phyloP scores from a whole-genome alignment of 1,140 invertebrate species.

The Macrocentrus cingulum region DNA sequence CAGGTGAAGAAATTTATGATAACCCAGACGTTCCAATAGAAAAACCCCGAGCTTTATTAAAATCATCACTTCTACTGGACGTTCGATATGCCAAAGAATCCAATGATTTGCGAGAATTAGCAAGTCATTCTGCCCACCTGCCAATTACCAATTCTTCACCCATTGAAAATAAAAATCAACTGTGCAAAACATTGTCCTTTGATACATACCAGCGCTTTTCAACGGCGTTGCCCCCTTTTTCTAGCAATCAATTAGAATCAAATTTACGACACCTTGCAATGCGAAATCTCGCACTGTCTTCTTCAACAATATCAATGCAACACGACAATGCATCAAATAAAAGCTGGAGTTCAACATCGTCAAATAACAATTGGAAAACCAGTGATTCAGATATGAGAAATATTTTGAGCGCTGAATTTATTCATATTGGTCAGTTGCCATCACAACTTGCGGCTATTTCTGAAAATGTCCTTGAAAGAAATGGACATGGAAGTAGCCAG shows the following conservation, averaged over 20 bases:
- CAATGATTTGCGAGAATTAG: slow-evolving; percentile 32
- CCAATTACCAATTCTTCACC: neutral
- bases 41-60: slow-evolving; percentile 30
- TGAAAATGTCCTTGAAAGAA: slow-evolving; percentile 24
- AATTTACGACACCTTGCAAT: slow-evolving; percentile 29
- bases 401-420: slow-evolving; percentile 10
- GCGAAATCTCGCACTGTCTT: slow-evolving; percentile 27
- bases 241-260: slow-evolving; percentile 21
- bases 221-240: slow-evolving; percentile 3
- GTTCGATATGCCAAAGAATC: slow-evolving; percentile 41
- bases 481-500: slow-evolving; percentile 21
- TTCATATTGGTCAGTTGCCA: slow-evolving; percentile 6
- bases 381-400: slow-evolving; percentile 15
- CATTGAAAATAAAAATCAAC: too few species aligned
- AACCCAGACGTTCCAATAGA: neutral
- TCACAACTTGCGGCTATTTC: slow-evolving; percentile 4
- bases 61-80: slow-evolving; percentile 47
- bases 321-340: too few species aligned
- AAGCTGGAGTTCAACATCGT: too few species aligned
- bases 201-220: slow-evolving; percentile 44
- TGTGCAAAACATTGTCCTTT: slow-evolving; percentile 10
- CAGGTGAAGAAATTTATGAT: slow-evolving; percentile 7
- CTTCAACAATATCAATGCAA: slow-evolving; percentile 27
- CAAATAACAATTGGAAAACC: slow-evolving; percentile 30
- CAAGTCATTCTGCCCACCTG: slow-evolving; percentile 24